A percentile compares a stretch with the other conserved stretches of the same genome.
Conservation (phyloP, 1,140 invertebrate genomes). For the Hetaerina americana region DNA sequence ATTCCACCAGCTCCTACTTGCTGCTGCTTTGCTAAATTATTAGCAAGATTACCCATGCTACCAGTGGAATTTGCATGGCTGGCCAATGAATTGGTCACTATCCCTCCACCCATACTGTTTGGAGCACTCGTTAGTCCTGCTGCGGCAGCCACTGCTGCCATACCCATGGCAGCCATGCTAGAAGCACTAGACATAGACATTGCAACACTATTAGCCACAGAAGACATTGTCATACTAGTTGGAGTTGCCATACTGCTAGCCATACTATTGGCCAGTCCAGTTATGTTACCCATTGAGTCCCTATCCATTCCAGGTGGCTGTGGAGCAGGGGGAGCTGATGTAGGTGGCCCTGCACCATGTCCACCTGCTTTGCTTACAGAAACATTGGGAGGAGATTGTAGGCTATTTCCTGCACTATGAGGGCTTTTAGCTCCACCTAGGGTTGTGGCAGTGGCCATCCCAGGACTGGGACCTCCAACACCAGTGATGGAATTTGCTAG, state of each 20-base stretch:
- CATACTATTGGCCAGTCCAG: slow-evolving; percentile 43
- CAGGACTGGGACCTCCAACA: slow-evolving; percentile 5
- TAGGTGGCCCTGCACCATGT: slow-evolving; percentile 17
- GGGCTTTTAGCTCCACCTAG: slow-evolving; percentile 43
- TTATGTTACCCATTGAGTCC: slow-evolving; percentile 31
- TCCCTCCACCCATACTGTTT: slow-evolving; percentile 4
- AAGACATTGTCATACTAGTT: slow-evolving; percentile 5
- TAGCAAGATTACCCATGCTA: slow-evolving; percentile 44
- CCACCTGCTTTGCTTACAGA: slow-evolving; percentile 37
- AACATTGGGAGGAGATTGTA: slow-evolving; percentile 69
- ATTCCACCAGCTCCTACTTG: slow-evolving; percentile 35
- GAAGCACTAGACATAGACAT: slow-evolving; percentile 5
- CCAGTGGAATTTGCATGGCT: slow-evolving; percentile 2
- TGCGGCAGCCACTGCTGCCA: slow-evolving; percentile 4
- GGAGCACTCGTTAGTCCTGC: slow-evolving; percentile 1
- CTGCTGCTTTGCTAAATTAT: background rate
- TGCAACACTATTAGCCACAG: slow-evolving; percentile 7
- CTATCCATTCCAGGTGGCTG: background rate
- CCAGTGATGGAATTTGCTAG: background rate
- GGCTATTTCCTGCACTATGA: slow-evolving; percentile 28
- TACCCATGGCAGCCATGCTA: background rate
- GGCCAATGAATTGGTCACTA: background rate
- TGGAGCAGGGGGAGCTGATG: background rate
- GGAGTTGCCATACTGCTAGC: slow-evolving; percentile 33
- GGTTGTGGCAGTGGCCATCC: slow-evolving; percentile 2